These are phyloP conservation scores for Ormyrus thymus DNA, from an alignment of 2,888 invertebrate species.

Conservation along the genomic window DNA sequence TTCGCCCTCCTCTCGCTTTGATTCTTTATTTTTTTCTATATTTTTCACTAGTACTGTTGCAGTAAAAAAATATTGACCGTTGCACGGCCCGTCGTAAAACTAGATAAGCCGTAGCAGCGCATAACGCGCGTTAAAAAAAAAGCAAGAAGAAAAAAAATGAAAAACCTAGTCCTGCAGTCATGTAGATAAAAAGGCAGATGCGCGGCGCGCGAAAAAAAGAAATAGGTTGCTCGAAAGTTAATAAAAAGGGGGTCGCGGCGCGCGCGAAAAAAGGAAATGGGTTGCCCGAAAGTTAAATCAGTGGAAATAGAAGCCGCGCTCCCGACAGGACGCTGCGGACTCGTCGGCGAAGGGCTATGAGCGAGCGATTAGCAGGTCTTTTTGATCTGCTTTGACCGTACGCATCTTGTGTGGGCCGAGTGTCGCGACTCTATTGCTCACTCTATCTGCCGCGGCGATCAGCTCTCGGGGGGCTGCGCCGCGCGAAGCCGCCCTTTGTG, in stretches of 20 bases:
- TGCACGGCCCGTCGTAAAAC: slow-evolving; percentile 37
- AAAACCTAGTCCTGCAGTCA: slow-evolving; percentile 34
- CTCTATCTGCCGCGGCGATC: slow-evolving; percentile 28
- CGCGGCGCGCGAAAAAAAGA: slow-evolving; percentile 2
- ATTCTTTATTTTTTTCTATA: slow-evolving; percentile 40
- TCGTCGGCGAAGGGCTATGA: slow-evolving; percentile 1
- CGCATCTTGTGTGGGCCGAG: background rate
- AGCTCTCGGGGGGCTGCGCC: slow-evolving; percentile 20
- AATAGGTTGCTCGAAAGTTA: background rate
- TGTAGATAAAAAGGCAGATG: slow-evolving; percentile 30
- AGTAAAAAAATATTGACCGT: slow-evolving; percentile 48
- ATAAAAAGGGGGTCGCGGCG: background rate
- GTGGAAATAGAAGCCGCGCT: background rate
- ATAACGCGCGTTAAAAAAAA: slow-evolving; percentile 16
- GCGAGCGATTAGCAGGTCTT: slow-evolving; percentile 36
- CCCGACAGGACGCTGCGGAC: slow-evolving; percentile 5
- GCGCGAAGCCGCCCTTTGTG: slow-evolving; percentile 33
- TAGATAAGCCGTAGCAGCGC: slow-evolving; percentile 31
- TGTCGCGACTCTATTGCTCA: slow-evolving; percentile 20
- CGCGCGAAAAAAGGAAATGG: background rate
- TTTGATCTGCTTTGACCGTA: slow-evolving; percentile 30
- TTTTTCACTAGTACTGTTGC: background rate
- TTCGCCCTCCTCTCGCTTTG: background rate
- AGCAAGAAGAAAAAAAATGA: slow-evolving; percentile 32
- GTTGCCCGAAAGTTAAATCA: background rate